Evolutionary conservation across 2,888 invertebrate genomes (phyloP), one percentile per base, ranked within the genome.

Genomic region (Eupsilia transversa): DNA sequence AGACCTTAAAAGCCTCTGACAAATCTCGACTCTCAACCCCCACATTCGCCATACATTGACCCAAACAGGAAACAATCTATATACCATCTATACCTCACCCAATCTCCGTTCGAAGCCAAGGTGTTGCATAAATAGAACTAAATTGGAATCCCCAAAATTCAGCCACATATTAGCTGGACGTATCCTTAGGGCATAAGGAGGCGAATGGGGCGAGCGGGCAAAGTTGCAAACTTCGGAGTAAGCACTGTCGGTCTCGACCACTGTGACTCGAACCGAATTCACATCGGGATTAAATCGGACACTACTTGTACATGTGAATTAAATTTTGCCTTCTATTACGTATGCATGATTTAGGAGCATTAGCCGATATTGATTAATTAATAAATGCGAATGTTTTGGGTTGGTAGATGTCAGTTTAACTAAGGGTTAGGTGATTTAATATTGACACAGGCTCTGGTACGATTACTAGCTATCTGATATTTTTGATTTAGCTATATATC

Each of bases 211-310:
- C 74, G 74, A 85, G 65, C 30, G 71, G 87, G 90, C 90, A 89
- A 94, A 95, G 94, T 95, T 94, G 89, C 91, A 93, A 95, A 95
- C 94, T 95, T 92, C 89, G 83, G 89, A 92, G 92, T 92, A 92
- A 93, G 94, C 93, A 93, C 90, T 93, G 93, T 92, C 92, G 91
- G 91, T 91, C 90, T 87, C 91, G 89, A 92, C 92, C 92, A 81
- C 92, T 89, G 84, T 89, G 91, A 90, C 88, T 91, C 84, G 85
- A 82, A 84, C 90, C 78, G 86, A 93, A 93, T 93, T 91, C 93
- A 88, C 93, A 90, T 91, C 82, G 91, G 91, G 91, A 93, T 93
- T 93, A 92, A 93, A 93, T 94, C 92, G 93, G 89, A 93, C 92
- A 90, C 91, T 90, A 90, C 90, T 86, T 81, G 86, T 91, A 90